These are phyloP conservation scores for Hemichromis elongatus DNA, from an alignment of 2,113 vertebrate genomes.

Conservation along the genomic window DNA sequence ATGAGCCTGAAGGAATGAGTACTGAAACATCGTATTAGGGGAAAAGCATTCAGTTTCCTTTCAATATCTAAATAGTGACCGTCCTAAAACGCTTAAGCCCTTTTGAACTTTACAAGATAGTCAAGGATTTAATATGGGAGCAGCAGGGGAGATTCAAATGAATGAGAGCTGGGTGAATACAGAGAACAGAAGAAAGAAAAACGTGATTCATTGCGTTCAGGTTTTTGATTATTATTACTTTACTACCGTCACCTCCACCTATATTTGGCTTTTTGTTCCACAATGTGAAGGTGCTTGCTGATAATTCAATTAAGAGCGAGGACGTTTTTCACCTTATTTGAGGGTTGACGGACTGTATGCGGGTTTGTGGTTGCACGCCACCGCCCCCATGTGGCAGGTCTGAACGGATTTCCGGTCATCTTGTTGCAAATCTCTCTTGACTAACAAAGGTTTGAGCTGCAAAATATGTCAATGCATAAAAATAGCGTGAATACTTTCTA, in stretches of 20 bases:
- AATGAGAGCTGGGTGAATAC: neutral
- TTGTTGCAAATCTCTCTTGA: neutral
- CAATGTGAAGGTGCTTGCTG: neutral
- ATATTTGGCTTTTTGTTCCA: neutral
- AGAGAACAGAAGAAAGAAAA: neutral
- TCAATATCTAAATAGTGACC: neutral
- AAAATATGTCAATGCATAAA: neutral
- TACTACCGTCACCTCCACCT: neutral
- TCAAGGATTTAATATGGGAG: neutral
- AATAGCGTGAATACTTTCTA: neutral
- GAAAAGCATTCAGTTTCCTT: neutral
- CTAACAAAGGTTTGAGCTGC: neutral
- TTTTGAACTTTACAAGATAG: neutral
- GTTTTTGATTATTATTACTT: neutral
- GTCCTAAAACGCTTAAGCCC: neutral
- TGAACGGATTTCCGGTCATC: neutral
- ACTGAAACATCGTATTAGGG: neutral
- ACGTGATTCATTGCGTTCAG: neutral
- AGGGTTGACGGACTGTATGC: neutral
- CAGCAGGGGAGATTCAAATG: neutral
- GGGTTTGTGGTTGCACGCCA: neutral
- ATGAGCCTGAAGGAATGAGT: neutral
- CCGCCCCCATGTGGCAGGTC: conserved; percentile 31
- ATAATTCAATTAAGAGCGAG: neutral
- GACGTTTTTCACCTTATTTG: neutral